These are phyloP conservation scores for Coregonus suidteri DNA, from an alignment of 2,797 vertebrate genomes.

Conservation along the genomic window DNA sequence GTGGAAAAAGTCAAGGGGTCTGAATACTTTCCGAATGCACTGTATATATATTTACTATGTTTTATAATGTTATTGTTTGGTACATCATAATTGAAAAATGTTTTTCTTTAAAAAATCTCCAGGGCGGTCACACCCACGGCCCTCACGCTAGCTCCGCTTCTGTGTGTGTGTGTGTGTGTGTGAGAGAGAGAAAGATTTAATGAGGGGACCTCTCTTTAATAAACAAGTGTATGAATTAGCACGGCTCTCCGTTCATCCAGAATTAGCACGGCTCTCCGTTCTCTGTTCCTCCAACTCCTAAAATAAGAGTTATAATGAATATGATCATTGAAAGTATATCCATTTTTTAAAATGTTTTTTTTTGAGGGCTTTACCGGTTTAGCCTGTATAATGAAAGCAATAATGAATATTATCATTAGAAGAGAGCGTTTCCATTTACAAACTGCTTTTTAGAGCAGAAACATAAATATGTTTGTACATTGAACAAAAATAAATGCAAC, in stretches of 20 bases:
- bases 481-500: not conserved
- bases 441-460: conserved; percentile 49
- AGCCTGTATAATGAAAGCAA: conserved; percentile 31
- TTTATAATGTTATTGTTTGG: too few species aligned
- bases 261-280: conserved; percentile 37
- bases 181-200: conserved; percentile 28
- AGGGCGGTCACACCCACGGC: too few species aligned
- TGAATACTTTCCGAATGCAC: too few species aligned
- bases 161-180: too few species aligned
- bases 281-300: conserved; percentile 29
- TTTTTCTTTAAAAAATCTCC: too few species aligned
- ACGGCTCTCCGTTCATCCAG: not conserved
- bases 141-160: too few species aligned
- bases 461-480: conserved; percentile 2
- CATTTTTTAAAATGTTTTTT: too few species aligned
- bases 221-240: conserved; percentile 20
- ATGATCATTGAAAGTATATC: not conserved
- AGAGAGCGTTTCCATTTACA: conserved; percentile 64
- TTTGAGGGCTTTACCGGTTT: too few species aligned
- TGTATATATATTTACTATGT: too few species aligned
- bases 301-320: conserved; percentile 24
- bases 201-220: too few species aligned
- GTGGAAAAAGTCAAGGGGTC: too few species aligned
- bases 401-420: conserved; percentile 48
- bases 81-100: too few species aligned